Evolutionary conservation across 2,888 invertebrate genomes (phyloP).

Genomic region (Ochropleura leucogaster): DNA sequence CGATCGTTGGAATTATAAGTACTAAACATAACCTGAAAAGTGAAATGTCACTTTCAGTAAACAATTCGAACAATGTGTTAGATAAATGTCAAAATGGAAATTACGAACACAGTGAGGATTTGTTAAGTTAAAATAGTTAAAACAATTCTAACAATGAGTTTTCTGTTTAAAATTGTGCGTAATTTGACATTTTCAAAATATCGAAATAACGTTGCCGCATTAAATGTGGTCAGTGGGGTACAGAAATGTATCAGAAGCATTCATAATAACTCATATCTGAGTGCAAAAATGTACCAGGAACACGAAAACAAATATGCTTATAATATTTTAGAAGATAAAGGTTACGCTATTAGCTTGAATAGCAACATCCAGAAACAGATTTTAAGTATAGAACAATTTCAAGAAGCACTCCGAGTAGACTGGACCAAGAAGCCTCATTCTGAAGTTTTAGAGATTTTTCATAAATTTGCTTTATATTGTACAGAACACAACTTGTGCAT

Average conservation of each 20-base stretch:
- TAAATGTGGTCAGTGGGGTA: constrained; percentile 46
- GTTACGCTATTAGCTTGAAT: constrained; percentile 75
- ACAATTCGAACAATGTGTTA: background rate
- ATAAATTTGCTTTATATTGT: constrained; percentile 79
- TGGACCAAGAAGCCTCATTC: constrained; percentile 74
- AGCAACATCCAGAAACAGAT: constrained; percentile 32
- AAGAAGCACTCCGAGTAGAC: constrained; percentile 72
- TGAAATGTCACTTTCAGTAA: constrained; percentile 25
- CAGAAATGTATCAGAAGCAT: constrained; percentile 67
- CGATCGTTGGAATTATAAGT: constrained; percentile 5
- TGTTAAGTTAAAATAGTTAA: background rate
- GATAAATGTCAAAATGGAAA: constrained; percentile 13
- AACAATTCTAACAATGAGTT: constrained; percentile 55
- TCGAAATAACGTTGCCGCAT: constrained; percentile 37
- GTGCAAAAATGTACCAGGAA: constrained; percentile 81
- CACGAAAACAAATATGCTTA: constrained; percentile 86
- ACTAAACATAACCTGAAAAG: constrained; percentile 26
- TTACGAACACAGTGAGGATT: no score
- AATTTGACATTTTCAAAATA: constrained; percentile 51
- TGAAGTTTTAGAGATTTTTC: constrained; percentile 78
- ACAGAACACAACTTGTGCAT: constrained; percentile 78
- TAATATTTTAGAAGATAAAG: constrained; percentile 80
- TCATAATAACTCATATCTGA: constrained; percentile 68
- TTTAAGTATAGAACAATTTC: constrained; percentile 72
- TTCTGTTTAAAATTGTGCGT: constrained; percentile 63